Percentiles rank a stretch among this genome's conserved stretches.
These are phyloP conservation scores for Malurus alboscapulatus DNA, from an alignment of 2,113 vertebrate genomes.

Conservation along the genomic window DNA sequence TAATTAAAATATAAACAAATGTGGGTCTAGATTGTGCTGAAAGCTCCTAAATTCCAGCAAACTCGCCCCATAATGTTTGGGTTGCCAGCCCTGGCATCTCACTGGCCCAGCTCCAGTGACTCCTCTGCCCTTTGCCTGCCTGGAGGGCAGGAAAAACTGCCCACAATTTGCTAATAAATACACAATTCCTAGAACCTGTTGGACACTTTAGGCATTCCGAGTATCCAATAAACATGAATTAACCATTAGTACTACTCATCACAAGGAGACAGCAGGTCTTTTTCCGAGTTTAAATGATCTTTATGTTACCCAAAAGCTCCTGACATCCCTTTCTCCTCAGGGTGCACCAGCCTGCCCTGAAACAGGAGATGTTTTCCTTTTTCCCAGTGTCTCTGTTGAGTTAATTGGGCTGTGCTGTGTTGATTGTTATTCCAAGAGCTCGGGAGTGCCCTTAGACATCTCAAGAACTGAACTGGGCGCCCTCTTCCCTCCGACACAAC, in stretches of 20 bases:
- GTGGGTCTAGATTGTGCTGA: background rate
- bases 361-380: background rate
- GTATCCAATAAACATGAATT: background rate
- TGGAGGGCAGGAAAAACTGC: background rate
- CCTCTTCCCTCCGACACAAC: constrained; percentile 10
- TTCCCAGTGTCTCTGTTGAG: background rate
- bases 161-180: background rate
- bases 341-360: background rate
- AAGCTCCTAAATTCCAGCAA: background rate
- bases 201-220: background rate
- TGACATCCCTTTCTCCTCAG: background rate
- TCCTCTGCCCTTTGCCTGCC: background rate
- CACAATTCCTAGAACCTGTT: background rate
- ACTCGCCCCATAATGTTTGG: background rate
- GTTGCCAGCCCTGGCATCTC: background rate
- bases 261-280: background rate
- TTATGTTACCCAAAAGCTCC: background rate
- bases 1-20: background rate
- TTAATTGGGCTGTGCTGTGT: background rate
- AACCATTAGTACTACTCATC: background rate
- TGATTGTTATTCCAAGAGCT: background rate
- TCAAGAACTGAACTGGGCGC: background rate
- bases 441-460: background rate
- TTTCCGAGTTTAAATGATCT: background rate
- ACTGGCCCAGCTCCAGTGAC: background rate